Evolutionary conservation across 2,113 vertebrate species (phyloP).

Genomic region (Nesoenas mayeri): DNA sequence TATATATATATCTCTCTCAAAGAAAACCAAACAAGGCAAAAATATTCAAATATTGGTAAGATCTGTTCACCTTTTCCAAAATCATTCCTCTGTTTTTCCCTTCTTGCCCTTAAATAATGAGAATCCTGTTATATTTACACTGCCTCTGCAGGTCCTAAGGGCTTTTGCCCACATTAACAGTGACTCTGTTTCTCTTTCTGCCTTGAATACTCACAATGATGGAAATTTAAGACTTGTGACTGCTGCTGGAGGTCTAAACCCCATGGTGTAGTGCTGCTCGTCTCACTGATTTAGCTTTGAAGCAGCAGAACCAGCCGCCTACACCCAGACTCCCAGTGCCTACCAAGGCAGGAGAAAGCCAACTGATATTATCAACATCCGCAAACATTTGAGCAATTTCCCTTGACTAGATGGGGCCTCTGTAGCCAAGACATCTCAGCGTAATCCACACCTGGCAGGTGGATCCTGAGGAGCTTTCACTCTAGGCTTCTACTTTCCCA

Average conservation of each 20-base stretch:
- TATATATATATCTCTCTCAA: background rate
- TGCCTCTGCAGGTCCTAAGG: background rate
- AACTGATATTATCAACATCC: background rate
- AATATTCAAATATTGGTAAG: background rate
- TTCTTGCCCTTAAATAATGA: background rate
- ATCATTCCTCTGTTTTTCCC: background rate
- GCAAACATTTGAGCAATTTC: background rate
- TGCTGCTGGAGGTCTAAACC: background rate
- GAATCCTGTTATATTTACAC: background rate
- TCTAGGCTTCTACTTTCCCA: background rate
- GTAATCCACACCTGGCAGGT: background rate
- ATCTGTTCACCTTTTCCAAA: background rate
- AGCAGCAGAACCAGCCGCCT: background rate
- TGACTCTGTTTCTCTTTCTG: background rate
- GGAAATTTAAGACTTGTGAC: background rate
- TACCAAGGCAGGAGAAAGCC: background rate
- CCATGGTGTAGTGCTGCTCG: background rate
- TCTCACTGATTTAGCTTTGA: background rate
- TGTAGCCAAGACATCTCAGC: background rate
- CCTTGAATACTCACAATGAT: rapidly evolving
- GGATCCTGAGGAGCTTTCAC: background rate
- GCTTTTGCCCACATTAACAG: background rate
- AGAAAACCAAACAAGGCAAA: background rate
- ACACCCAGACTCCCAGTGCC: background rate
- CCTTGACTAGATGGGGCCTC: background rate